Percentiles rank a stretch among this genome's conserved stretches.
Conservation (phyloP, 1,140 invertebrate species). For the Cyclina sinensis region DNA sequence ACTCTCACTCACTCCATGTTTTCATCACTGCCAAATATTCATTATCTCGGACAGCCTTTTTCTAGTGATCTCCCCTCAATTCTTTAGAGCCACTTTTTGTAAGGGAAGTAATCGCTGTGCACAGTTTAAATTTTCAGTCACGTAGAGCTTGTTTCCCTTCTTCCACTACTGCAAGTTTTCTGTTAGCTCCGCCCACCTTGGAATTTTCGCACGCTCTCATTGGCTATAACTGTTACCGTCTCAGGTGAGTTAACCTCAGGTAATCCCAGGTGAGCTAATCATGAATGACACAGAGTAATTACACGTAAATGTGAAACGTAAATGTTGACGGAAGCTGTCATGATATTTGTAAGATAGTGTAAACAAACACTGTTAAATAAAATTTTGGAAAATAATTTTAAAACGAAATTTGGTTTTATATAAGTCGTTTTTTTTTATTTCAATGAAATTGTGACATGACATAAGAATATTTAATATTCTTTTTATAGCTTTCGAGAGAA, state of each 20-base stretch:
- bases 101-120: no score
- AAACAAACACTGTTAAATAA: background rate
- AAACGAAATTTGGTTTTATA: no score
- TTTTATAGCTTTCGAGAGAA: background rate
- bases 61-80: no score
- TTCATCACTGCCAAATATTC: slow-evolving; percentile 1
- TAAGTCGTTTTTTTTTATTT: background rate
- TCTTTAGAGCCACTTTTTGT: no score
- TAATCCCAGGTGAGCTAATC: slow-evolving; percentile 37
- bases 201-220: slow-evolving; percentile 46
- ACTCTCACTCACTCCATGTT: no score
- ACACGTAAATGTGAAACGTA: slow-evolving; percentile 30
- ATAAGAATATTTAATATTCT: background rate
- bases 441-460: background rate
- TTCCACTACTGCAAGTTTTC: background rate
- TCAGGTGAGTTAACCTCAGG: slow-evolving; percentile 63
- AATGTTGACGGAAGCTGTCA: slow-evolving; percentile 41
- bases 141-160: slow-evolving; percentile 20
- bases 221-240: slow-evolving; percentile 13
- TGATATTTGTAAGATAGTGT: background rate
- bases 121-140: no score
- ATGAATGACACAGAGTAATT: slow-evolving; percentile 55
- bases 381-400: background rate
- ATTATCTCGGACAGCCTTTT: background rate
- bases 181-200: background rate